phyloP scores from a whole-genome alignment of 2,888 invertebrate species.

The Drosophila melanocephala region DNA sequence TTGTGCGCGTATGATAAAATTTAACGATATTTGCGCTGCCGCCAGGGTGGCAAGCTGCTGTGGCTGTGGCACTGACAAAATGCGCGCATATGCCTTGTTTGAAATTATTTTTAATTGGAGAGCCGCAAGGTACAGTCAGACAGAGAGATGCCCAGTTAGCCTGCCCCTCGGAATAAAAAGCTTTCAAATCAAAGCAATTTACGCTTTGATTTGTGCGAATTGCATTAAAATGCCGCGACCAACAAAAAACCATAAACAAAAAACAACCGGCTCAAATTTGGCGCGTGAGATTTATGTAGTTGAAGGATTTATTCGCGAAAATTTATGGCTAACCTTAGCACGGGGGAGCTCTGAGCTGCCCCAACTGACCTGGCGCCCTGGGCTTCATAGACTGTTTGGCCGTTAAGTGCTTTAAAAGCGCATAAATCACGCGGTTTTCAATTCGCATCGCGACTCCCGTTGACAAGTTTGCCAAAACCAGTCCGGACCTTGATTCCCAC shows the following conservation, averaged over 20 bases:
- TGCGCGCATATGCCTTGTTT: constrained; percentile 67
- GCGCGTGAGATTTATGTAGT: constrained; percentile 84
- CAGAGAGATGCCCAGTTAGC: constrained; percentile 21
- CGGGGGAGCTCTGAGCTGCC: constrained; percentile 5
- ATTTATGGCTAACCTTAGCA: constrained; percentile 68
- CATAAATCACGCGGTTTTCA: constrained; percentile 80
- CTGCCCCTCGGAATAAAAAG: constrained; percentile 58
- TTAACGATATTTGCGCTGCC: constrained; percentile 64
- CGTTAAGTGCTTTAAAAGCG: constrained; percentile 83
- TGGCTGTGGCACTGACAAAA: constrained; percentile 40
- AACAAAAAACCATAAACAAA: constrained; percentile 33
- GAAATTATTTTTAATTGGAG: constrained; percentile 78
- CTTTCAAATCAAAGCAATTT: constrained; percentile 84
- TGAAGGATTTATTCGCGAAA: constrained; percentile 82
- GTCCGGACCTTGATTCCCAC: constrained; percentile 1
- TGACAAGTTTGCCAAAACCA: constrained; percentile 72
- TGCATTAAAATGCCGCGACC: constrained; percentile 31
- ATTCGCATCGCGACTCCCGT: constrained; percentile 55
- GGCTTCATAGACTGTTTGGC: constrained; percentile 78
- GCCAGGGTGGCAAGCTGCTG: constrained; percentile 26
- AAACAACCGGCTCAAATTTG: constrained; percentile 65
- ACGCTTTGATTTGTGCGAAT: constrained; percentile 83
- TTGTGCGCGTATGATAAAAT: constrained; percentile 73
- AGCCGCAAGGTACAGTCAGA: constrained; percentile 70
- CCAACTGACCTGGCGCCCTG: constrained; percentile 45